phyloP scores from a whole-genome alignment of 2,113 vertebrate genomes.

The Strix uralensis region DNA sequence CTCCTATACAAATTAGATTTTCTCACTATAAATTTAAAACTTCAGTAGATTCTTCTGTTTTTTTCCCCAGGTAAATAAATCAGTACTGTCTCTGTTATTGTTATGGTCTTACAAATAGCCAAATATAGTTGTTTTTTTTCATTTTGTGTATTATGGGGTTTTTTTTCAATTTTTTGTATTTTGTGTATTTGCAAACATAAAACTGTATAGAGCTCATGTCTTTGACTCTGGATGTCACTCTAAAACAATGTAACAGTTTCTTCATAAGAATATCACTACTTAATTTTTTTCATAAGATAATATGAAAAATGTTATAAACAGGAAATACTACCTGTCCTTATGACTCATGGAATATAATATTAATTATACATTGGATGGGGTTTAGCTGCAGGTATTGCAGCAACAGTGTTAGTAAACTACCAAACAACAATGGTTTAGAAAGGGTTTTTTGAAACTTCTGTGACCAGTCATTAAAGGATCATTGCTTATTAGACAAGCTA shows the following conservation, averaged over 20 bases:
- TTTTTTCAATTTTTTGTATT: background rate
- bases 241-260: background rate
- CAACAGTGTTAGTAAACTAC: background rate
- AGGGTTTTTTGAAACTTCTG: background rate
- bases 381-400: background rate
- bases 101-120: background rate
- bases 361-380: background rate
- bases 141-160: background rate
- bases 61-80: background rate
- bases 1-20: background rate
- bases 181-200: background rate
- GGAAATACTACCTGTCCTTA: background rate
- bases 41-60: rapidly evolving
- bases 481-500: background rate
- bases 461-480: background rate
- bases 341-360: background rate
- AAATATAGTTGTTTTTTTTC: background rate
- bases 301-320: background rate
- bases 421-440: background rate
- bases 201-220: background rate
- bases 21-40: background rate
- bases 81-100: background rate
- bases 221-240: background rate
- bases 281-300: background rate
- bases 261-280: background rate